Base-by-base conservation (phyloP, 2,888 invertebrate genomes). In the Ochropleura plecta region DNA sequence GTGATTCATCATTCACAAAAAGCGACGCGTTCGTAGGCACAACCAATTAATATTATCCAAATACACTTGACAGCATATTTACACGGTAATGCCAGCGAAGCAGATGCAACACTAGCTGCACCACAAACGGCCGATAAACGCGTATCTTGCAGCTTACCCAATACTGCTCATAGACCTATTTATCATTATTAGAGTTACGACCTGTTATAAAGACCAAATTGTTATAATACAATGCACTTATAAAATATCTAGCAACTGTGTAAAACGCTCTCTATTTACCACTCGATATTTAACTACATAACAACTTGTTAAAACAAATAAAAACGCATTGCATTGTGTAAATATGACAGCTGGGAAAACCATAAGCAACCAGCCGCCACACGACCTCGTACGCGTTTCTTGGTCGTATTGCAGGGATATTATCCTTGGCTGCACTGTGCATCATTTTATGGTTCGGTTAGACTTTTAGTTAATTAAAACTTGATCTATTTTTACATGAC, bases 111-210 rank as follows among this genome's bases (percentile, higher is more conserved):
- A 62, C 51, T 30, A 55, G 6, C 44, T 12, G 62, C 3, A 71
- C 81, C 81, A 42, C 81, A 55, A 81, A 81, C 62, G 65, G 73
- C 4, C 16, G 63, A 42, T 10, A 51, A 73, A 66, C 57, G 57
- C 73, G 65, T 64, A 16, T 65, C 20, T 16, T 14, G 49, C 48
- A 66, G 66, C 76, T 59, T 18, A 60, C 40, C 62, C 7, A 62
- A 62, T 20, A 5, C 4, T 8, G 14, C 18, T 62, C 40, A 18
- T 42, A 42, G 10, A 60, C 53, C 59, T 59, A 65, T 51, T 51
- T 9, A 51, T 20, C 44, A 51, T 30, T 46, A 30, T 46, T 51
- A 7, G 9, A 57, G 40, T 72, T 66, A 67, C 46, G 49, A 67
- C 30, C 46, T 73, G 12, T 30, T 30, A 30, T 30, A 30, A 2